These are phyloP conservation scores for Bujurquina vittata DNA, from an alignment of 2,113 vertebrate species.

Conservation along the genomic window DNA sequence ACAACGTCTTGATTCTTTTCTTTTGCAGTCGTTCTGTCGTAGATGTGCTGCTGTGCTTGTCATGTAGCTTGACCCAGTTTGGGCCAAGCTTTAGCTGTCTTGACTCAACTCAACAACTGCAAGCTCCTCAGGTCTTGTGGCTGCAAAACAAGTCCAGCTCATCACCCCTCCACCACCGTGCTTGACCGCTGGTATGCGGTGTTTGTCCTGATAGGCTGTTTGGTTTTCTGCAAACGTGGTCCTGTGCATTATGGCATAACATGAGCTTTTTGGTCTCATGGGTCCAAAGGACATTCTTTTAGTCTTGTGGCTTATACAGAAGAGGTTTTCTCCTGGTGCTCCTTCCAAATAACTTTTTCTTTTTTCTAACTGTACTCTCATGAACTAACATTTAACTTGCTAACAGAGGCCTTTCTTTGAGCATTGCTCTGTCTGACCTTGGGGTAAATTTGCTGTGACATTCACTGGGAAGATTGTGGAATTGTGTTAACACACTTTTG, in stretches of 20 bases:
- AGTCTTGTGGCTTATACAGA: background rate
- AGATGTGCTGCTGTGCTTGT: background rate
- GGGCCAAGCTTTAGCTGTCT: background rate
- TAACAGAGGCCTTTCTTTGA: background rate
- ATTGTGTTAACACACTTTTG: background rate
- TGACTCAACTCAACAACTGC: background rate
- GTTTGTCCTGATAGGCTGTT: background rate
- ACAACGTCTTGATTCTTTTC: background rate
- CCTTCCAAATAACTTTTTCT: rapidly evolving
- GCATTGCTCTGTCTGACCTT: background rate
- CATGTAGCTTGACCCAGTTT: background rate
- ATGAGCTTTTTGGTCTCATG: background rate
- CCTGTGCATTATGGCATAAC: background rate
- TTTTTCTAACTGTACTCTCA: background rate
- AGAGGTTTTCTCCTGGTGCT: background rate
- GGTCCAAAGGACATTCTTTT: too few species aligned
- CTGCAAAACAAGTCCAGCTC: background rate
- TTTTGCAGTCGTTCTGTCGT: background rate
- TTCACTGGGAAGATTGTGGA: background rate
- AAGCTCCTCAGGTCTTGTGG: background rate
- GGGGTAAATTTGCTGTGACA: background rate
- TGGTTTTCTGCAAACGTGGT: background rate
- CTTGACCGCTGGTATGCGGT: background rate
- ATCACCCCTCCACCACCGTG: background rate
- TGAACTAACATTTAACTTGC: rapidly evolving